Percentiles rank a stretch among this genome's conserved stretches.
These are phyloP conservation scores for Ranitomeya variabilis DNA, from an alignment of 2,113 vertebrate species.

Conservation along the genomic window DNA sequence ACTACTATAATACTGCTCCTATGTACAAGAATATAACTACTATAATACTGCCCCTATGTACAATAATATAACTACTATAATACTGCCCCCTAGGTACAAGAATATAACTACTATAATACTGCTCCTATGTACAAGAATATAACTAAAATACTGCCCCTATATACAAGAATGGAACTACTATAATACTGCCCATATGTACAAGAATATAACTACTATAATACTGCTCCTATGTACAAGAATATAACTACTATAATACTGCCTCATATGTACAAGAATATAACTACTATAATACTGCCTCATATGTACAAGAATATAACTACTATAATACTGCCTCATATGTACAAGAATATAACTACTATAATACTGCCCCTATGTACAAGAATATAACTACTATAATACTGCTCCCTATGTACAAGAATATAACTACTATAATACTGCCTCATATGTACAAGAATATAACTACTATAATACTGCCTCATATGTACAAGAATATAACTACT, in stretches of 20 bases:
- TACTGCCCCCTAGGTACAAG: no score
- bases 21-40: no score
- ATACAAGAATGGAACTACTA: background rate
- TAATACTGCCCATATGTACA: background rate
- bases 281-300: no score
- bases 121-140: background rate
- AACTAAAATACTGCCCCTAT: background rate
- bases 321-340: no score
- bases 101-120: background rate
- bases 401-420: background rate
- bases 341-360: no score
- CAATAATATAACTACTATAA: no score
- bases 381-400: no score
- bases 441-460: background rate
- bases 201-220: constrained; percentile 6
- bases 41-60: no score
- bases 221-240: background rate
- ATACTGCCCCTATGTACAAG: no score
- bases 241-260: background rate
- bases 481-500: constrained; percentile 1
- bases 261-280: background rate
- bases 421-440: background rate
- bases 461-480: background rate
- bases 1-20: no score
- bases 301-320: no score